Percentiles rank a stretch among this genome's conserved stretches.
These are phyloP conservation scores for Rhyzopertha dominica DNA, from an alignment of 1,140 invertebrate genomes.

Conservation along the genomic window DNA sequence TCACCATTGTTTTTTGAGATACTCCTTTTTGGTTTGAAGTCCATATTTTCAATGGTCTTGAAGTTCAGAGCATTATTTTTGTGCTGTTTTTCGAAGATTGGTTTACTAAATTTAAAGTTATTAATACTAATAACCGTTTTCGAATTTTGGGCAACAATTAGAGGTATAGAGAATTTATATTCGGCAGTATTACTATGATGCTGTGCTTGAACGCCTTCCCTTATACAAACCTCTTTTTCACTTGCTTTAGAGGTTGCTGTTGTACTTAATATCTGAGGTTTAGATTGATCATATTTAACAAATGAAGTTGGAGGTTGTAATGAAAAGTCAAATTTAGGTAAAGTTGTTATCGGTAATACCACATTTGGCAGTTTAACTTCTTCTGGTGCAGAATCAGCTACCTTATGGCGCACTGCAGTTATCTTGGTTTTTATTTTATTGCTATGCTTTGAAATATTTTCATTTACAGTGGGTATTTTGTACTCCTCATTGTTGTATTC, in stretches of 20 bases:
- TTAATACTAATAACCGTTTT: conserved; percentile 45
- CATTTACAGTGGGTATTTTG: conserved; percentile 36
- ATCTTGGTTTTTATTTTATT: conserved; percentile 49
- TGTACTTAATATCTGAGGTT: too few species aligned
- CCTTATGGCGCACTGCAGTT: conserved; percentile 37
- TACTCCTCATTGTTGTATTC: conserved; percentile 41
- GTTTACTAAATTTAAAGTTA: conserved; percentile 54
- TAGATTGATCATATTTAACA: too few species aligned
- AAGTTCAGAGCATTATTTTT: conserved; percentile 7
- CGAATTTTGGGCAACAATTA: conserved; percentile 34
- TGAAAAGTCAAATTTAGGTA: conserved; percentile 56
- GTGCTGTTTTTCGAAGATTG: conserved; percentile 37
- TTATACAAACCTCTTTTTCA: too few species aligned
- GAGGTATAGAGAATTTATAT: conserved; percentile 39
- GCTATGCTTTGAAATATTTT: conserved; percentile 40
- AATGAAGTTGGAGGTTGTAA: conserved; percentile 38
- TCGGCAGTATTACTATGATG: conserved; percentile 7
- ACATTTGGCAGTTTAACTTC: conserved; percentile 55
- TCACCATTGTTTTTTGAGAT: conserved; percentile 13
- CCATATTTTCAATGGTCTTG: conserved; percentile 32
- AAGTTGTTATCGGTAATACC: conserved; percentile 56
- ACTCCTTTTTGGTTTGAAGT: conserved; percentile 23
- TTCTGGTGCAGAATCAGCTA: conserved; percentile 43
- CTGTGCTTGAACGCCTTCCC: too few species aligned
- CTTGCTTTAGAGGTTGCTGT: too few species aligned